These are phyloP conservation scores for Champsocephalus gunnari DNA, from an alignment of 2,797 vertebrate genomes.

Conservation along the genomic window DNA sequence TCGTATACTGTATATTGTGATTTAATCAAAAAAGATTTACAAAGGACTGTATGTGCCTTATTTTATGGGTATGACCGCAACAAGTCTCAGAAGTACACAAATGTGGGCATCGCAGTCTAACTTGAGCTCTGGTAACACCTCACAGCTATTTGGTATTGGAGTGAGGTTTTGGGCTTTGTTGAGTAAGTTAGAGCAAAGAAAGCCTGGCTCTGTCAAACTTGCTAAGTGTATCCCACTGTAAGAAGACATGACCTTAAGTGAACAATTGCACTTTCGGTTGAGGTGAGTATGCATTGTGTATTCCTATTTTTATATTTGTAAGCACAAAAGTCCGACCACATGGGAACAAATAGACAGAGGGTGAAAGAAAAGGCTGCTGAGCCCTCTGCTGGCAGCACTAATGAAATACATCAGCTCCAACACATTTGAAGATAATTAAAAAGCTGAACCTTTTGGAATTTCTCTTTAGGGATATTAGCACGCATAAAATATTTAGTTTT, in stretches of 20 bases:
- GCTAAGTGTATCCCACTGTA: no score
- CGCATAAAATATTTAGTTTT: not conserved
- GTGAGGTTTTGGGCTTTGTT: no score
- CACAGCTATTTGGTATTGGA: conserved; percentile 61
- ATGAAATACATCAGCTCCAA: conserved; percentile 31
- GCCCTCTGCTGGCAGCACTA: conserved; percentile 80
- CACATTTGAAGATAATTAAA: not conserved
- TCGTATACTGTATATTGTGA: conserved; percentile 11
- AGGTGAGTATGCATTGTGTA: not conserved
- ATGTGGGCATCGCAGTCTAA: conserved; percentile 43
- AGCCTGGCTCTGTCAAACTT: no score
- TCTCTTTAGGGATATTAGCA: not conserved
- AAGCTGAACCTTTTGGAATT: not conserved
- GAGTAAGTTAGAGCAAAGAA: no score
- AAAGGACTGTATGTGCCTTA: conserved; percentile 42
- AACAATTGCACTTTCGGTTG: not conserved
- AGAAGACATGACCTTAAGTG: no score
- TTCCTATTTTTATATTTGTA: conserved; percentile 18
- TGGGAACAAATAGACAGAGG: not conserved
- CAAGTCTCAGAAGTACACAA: conserved; percentile 40
- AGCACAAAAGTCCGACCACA: conserved; percentile 2
- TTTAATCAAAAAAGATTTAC: conserved; percentile 25
- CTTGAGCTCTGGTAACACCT: conserved; percentile 47
- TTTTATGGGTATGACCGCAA: conserved; percentile 52
- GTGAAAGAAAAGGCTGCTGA: conserved; percentile 60